Evolutionary conservation across 2,113 vertebrate genomes (phyloP).

Genomic region (Oryctolagus cuniculus): mOryCun1.1 NC_091432.1:87710001-87710500

Average conservation of each 20-base stretch:
- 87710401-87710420: constrained; percentile 37
- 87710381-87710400: background rate
- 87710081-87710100: constrained; percentile 42
- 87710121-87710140: constrained; percentile 8
- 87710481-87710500: constrained; percentile 64
- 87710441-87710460: constrained; percentile 66
- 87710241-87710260: background rate
- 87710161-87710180: background rate
- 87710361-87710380: background rate
- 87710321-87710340: background rate
- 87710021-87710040: constrained; percentile 73
- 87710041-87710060: constrained; percentile 73
- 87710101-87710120: constrained; percentile 45
- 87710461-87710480: constrained; percentile 76
- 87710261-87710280: constrained; percentile 1
- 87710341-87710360: background rate
- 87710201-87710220: background rate
- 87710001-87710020: constrained; percentile 68
- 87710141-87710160: background rate
- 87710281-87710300: background rate
- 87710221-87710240: background rate
- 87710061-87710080: constrained; percentile 61
- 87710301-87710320: background rate
- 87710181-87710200: background rate
- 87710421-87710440: constrained; percentile 50